Evolutionary conservation across 2,888 invertebrate species (phyloP), one percentile per base, ranked within the genome.

Genomic region (Drosophila rubida): DNA sequence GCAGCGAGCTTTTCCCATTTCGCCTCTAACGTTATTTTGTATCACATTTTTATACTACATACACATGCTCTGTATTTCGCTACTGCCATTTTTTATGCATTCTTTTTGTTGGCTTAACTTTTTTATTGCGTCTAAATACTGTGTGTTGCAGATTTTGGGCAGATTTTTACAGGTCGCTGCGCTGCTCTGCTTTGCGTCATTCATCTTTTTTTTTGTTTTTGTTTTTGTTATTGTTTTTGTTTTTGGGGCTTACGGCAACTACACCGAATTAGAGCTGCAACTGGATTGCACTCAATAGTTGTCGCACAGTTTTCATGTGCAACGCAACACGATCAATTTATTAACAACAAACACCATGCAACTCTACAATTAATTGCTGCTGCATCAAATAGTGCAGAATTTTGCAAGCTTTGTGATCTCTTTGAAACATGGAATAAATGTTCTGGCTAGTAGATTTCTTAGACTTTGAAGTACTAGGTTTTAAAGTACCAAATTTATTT

Each of bases 161-260:
- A 81, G 79, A 68, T 84, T 84, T 80, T 69, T 73, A 61, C 81
- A 78, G 84, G 55, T 80, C 73, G 73, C 53, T 83, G 80, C 63
- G 60, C 80, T 61, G 61, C 78, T 75, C 80, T 61, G 61, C 78
- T 75, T 69, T 63, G 50, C 48, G 68, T 49, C 73, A 62, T 68
- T 58, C 27, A 54, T 58, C 72, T 71, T 49, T 13, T n/a, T 5
- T 45, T n/a, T n/a, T n/a, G n/a, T n/a, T n/a, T n/a, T n/a, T n/a
- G n/a, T n/a, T n/a, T n/a, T n/a, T n/a, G n/a, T n/a, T n/a, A n/a
- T n/a, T n/a, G n/a, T n/a, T n/a, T n/a, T n/a, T n/a, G n/a, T n/a
- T n/a, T n/a, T n/a, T n/a, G n/a, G 50, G 50, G 72, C 63, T 72
- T 68, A 51, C 16, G 14, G 11, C 35, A 48, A 7, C 42, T 27